These are phyloP conservation scores for Phaethornis superciliosus DNA, from an alignment of 2,113 vertebrate genomes.

Conservation along the genomic window DNA sequence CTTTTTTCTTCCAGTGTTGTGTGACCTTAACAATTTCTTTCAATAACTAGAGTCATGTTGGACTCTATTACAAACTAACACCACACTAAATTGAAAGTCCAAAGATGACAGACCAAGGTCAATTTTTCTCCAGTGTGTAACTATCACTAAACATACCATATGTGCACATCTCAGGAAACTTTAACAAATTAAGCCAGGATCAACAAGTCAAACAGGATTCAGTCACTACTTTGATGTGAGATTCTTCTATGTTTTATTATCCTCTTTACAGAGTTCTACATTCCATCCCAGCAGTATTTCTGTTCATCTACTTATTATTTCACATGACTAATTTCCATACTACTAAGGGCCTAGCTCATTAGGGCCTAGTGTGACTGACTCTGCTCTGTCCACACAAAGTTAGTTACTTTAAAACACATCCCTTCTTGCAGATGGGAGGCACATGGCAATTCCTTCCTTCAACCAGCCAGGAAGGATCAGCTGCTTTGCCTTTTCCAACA, in stretches of 20 bases:
- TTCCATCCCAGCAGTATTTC: constrained; percentile 29
- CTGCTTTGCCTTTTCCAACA: neutral
- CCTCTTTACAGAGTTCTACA: constrained; percentile 10
- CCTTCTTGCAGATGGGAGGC: neutral
- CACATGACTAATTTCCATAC: constrained; percentile 45
- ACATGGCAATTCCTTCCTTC: neutral
- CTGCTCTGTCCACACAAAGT: neutral
- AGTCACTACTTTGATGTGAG: constrained; percentile 51
- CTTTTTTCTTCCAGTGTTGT: neutral
- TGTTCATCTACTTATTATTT: constrained; percentile 46
- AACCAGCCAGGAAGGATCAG: neutral
- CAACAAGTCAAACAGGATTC: constrained; percentile 53
- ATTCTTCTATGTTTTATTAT: constrained; percentile 42
- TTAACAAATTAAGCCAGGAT: constrained; percentile 47
- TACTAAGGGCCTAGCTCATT: neutral
- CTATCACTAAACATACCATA: neutral
- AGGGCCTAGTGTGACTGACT: neutral
- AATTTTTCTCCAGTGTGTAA: neutral
- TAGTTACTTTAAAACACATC: neutral
- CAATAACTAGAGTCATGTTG: neutral
- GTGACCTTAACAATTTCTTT: neutral
- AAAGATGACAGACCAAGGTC: neutral
- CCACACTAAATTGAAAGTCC: neutral
- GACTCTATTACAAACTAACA: neutral
- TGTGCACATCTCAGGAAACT: neutral